phyloP scores from a whole-genome alignment of 2,888 invertebrate species.

The Deilephila elpenor region DNA sequence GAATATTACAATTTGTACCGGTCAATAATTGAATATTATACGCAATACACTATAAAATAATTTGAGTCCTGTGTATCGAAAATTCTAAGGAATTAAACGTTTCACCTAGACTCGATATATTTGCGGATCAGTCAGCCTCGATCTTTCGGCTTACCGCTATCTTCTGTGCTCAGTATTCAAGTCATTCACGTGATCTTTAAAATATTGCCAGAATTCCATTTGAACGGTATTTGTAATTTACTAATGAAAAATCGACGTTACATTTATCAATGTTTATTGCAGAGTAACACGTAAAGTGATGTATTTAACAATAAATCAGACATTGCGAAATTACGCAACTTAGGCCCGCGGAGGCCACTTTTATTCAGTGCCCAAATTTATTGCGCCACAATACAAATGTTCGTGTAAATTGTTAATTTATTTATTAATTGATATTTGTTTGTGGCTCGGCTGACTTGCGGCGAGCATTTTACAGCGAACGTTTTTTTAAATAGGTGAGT shows the following conservation, averaged over 20 bases:
- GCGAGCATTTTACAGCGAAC: not conserved
- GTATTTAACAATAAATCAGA: constrained; percentile 38
- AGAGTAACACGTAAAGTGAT: constrained; percentile 38
- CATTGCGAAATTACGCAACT: constrained; percentile 19
- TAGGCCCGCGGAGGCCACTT: constrained; percentile 7
- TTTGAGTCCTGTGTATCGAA: not conserved
- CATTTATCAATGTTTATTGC: constrained; percentile 39
- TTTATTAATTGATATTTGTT: constrained; percentile 28
- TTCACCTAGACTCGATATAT: not conserved
- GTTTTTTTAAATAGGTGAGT: not conserved
- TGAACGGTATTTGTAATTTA: constrained; percentile 1
- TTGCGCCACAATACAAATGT: constrained; percentile 19
- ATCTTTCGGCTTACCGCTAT: not conserved
- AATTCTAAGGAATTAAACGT: not conserved
- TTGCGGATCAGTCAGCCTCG: not conserved
- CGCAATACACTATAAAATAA: too few relatives aligned
- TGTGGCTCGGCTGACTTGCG: constrained; percentile 8
- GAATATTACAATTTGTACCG: too few relatives aligned
- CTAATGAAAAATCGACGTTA: constrained; percentile 17
- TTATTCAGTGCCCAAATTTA: constrained; percentile 22
- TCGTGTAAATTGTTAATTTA: constrained; percentile 29
- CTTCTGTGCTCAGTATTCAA: not conserved
- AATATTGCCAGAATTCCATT: constrained; percentile 1
- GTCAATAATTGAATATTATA: too few relatives aligned
- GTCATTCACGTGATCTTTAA: not conserved